phyloP scores from a whole-genome alignment of 2,888 invertebrate species.

The Stenurella melanura region DNA sequence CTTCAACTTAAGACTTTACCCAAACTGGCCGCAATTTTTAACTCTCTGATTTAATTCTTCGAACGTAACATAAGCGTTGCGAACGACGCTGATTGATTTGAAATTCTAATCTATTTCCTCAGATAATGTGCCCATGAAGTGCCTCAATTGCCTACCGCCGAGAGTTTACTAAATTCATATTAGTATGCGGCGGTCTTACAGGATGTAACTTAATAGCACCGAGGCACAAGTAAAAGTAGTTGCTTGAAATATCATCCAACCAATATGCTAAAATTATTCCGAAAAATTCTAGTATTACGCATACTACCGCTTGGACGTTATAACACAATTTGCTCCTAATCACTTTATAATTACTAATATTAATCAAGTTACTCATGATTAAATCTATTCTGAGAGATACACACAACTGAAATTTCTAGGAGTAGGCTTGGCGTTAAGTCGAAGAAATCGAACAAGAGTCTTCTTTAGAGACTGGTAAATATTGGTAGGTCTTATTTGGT shows the following conservation, averaged over 20 bases:
- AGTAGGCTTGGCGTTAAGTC: too few species aligned
- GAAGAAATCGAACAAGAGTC: too few species aligned
- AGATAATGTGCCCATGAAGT: neutral
- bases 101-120: constrained; percentile 29
- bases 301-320: too few species aligned
- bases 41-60: constrained; percentile 32
- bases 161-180: constrained; percentile 3
- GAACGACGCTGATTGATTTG: constrained; percentile 22
- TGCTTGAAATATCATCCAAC: neutral
- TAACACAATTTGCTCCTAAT: too few species aligned
- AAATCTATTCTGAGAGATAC: too few species aligned
- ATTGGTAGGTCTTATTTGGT: too few species aligned
- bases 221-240: neutral
- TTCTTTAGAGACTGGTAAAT: too few species aligned
- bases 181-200: neutral
- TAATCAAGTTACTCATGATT: too few species aligned
- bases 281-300: too few species aligned
- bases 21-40: constrained; percentile 18
- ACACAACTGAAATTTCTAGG: too few species aligned
- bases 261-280: too few species aligned
- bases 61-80: constrained; percentile 15
- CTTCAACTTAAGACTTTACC: constrained; percentile 56
- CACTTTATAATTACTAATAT: too few species aligned
- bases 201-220: neutral
- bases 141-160: neutral